These are phyloP conservation scores for Cossypha dichroa DNA, from an alignment of 2,797 vertebrate genomes.

Conservation along the genomic window DNA sequence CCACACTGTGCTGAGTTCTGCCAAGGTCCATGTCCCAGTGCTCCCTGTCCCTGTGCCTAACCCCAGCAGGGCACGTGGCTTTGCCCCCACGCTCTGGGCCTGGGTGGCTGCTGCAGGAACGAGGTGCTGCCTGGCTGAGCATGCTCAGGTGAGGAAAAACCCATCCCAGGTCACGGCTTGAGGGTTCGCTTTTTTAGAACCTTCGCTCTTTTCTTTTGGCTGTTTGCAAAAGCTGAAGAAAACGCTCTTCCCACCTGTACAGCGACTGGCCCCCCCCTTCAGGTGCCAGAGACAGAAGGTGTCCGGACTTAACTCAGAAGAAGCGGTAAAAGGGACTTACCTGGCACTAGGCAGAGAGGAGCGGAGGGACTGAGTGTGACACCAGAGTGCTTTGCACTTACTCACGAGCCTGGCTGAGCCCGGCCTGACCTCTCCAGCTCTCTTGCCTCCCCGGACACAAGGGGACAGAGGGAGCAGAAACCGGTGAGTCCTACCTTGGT, in stretches of 20 bases:
- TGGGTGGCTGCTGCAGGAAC: constrained; percentile 68
- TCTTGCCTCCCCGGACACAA: constrained; percentile 70
- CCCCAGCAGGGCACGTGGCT: not conserved
- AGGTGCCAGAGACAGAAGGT: constrained; percentile 68
- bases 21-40: not conserved
- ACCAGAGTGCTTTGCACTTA: constrained; percentile 54
- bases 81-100: not conserved
- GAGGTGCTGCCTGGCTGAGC: constrained; percentile 57
- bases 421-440: constrained; percentile 63
- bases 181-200: not conserved
- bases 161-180: not conserved
- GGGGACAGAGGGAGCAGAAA: constrained; percentile 81
- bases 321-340: constrained; percentile 80
- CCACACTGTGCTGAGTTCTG: constrained; percentile 55
- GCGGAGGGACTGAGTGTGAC: constrained; percentile 63
- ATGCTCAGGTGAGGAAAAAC: constrained; percentile 60
- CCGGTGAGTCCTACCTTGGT: constrained; percentile 92
- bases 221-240: constrained; percentile 67
- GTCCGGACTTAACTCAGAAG: constrained; percentile 77
- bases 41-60: constrained; percentile 13
- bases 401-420: constrained; percentile 69
- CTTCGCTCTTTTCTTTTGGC: not conserved
- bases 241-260: constrained; percentile 78
- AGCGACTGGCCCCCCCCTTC: constrained; percentile 62
- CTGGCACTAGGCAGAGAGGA: constrained; percentile 71